Base-by-base conservation (phyloP, 2,797 vertebrate species). In the Lophius americanus region DNA sequence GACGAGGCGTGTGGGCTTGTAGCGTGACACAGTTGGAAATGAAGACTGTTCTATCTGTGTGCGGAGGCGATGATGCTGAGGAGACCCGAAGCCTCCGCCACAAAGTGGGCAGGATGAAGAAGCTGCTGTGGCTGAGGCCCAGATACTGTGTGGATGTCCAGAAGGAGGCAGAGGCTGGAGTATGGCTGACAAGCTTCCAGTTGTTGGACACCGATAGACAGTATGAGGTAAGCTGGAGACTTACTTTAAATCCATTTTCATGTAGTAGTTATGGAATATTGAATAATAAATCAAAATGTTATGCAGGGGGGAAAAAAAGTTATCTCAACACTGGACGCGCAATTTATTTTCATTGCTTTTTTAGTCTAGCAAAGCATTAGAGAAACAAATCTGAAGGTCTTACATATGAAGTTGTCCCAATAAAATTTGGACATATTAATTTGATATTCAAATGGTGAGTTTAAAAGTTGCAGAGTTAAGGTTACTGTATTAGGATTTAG, bases 101-200 rank as follows among this genome's bases (percentile, higher is more conserved):
- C 13, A 83, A 70, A 39, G 81, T 90, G 76, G 81, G 77, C 70
- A 84, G 68, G 80, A 85, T 93, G 85, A 92, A 84, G 79, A 91
- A 65, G 84, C 75, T 89, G 32, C 77, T 91, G n/a, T 84, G 75
- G 77, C 78, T 87, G 42, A 56, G 64, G 59, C 54, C 60, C 0
- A 71, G 51, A 62, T 81, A 64, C 14, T 60, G 72, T 4, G 64
- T 66, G 63, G 82, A 86, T 3, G 36, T 86, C 56, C 86, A 88
- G 71, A 70, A 35, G 60, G 85, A 92, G 75, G 76, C 65, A 1
- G 88, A 91, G 70, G 82, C 89, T 0, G 88, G 92, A 0, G 87
- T 94, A 37, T 92, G 91, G 84, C 89, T 93, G 32, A 88, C 78
- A 32, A 84, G 90, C 83, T 93, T 93, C 82, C 90, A 92, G 57